Base-by-base conservation (phyloP, 2,113 vertebrate genomes). In the Syngnathus floridae region DNA sequence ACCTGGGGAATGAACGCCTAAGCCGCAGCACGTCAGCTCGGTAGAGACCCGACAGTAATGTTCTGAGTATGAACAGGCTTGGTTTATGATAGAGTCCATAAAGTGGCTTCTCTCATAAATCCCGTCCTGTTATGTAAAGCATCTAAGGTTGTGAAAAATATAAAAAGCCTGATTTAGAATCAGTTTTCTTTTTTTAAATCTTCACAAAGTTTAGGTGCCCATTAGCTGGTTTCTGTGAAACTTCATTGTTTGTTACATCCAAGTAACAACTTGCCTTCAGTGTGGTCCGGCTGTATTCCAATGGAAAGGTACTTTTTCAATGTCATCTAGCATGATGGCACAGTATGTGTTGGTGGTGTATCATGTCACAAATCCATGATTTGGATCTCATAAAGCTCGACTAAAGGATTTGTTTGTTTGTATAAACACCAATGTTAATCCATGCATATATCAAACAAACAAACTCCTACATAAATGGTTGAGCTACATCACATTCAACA, bases 161-260 rank as follows among this genome's bases (percentile, higher is more conserved):
- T 31, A 80, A 41, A 62, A 75, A 72, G 67, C 10, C 41, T 65
- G 73, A 75, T 74, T 70, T 70, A 74, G 75, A 66, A 64, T 62
- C 62, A 62, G 64, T 56, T 54, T 6, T 40, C n/a, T 48, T 3
- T 52, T 7, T 41, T 48, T 3, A 75, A 17, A 67, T 62, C 31
- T 71, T 80, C 66, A 77, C 62, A 82, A 73, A 64, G 61, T 31
- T 68, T 51, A 73, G 88, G 87, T 93, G 90, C 69, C 40, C 76
- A 76, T 81, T 60, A 57, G 69, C 76, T 92, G 92, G 93, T 95
- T 95, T 95, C 94, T 92, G 31, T 93, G 94, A 95, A 94, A 94
- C 92, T 93, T 94, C 89, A 85, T 64, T 79, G 91, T 93, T 93
- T 91, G 92, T 89, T 94, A 91, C 91, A 13, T 90, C 85, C 1